phyloP scores from a whole-genome alignment of 1,140 invertebrate species.

The Thrips palmi region DNA sequence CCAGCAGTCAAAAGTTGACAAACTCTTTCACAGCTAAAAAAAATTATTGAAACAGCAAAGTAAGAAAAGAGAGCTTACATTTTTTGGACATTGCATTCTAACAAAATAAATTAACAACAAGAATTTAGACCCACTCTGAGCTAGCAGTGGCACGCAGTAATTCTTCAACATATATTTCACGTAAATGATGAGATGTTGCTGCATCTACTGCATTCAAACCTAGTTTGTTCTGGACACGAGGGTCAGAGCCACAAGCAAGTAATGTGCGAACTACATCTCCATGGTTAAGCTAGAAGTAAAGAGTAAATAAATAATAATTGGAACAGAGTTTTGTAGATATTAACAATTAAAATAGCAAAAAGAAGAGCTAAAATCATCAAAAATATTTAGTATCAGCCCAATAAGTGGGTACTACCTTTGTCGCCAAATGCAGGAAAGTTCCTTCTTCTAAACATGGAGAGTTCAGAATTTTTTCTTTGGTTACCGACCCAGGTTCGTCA shows the following conservation, averaged over 20 bases:
- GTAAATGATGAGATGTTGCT: conserved; percentile 29
- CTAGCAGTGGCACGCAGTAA: conserved; percentile 39
- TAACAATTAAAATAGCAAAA: conserved; percentile 2
- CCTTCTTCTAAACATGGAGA: conserved; percentile 31
- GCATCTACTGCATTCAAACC: conserved; percentile 36
- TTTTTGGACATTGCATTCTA: conserved; percentile 4
- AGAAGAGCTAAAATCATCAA: conserved; percentile 7
- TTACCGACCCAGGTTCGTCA: conserved; percentile 21
- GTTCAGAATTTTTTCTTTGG: conserved; percentile 31
- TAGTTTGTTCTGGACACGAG: conserved; percentile 31
- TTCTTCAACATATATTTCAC: conserved; percentile 39
- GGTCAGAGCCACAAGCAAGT: conserved; percentile 37
- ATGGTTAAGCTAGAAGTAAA: conserved; percentile 28
- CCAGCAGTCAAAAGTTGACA: conserved; percentile 30
- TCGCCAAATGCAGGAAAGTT: conserved; percentile 39
- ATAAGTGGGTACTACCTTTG: too few species aligned
- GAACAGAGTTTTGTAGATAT: conserved; percentile 7
- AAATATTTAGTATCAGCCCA: too few species aligned
- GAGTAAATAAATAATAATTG: conserved; percentile 7
- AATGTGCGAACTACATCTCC: conserved; percentile 38
- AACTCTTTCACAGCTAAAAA: conserved; percentile 26
- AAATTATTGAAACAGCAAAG: conserved; percentile 6
- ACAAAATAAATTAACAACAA: conserved; percentile 3
- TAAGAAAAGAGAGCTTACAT: background rate
- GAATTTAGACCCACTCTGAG: conserved; percentile 31